Base-by-base conservation (phyloP, 2,888 invertebrate genomes). In the Muscina levida region DNA sequence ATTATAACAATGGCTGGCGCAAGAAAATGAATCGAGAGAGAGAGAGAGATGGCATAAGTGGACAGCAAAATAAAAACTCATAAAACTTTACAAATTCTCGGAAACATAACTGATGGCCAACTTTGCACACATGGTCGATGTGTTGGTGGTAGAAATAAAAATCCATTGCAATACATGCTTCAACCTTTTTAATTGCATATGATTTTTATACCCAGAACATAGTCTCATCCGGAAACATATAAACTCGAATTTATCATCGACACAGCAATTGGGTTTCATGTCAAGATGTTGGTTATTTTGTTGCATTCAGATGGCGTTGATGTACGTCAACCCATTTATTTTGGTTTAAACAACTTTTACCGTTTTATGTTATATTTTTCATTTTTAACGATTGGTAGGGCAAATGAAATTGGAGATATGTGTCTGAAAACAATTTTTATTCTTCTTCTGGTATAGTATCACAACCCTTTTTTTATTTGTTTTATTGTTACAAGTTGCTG, bases 141-240 rank as follows among this genome's bases (percentile, higher is more conserved):
- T 8, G 8, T 5, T 31, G 31, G 8, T 5, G 8, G 8, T 31
- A 51, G 22, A 48, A 59, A 66, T 26, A 59, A 72, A 44, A 39
- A 68, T 31, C n/a, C 51, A 72, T 42, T 59, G 51, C 31, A 57
- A 66, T 59, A 72, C 17, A 37, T 31, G 31, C 46, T 24, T 59
- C 56, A 70, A 44, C 62, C 37, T 67, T 74, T 62, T 71, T 56
- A 65, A 70, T 75, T 56, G 65, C 53, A 26, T 68, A 59, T 57
- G 56, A 71, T 53, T 59, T 75, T 57, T 68, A 57, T 68, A 62
- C 22, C 70, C 42, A 65, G 42, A 19, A 65, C 70, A 42, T 62
- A 39, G 6, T 39, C 6, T 31, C 42, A 39, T 22, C 19, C 22
- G n/a, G n/a, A 22, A 10, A 62, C 6, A 31, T 31, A 31, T 8